Percentiles rank a stretch among this genome's conserved stretches.
Conservation (phyloP, 2,888 invertebrate species). For the Pilophorus perplexus region DNA sequence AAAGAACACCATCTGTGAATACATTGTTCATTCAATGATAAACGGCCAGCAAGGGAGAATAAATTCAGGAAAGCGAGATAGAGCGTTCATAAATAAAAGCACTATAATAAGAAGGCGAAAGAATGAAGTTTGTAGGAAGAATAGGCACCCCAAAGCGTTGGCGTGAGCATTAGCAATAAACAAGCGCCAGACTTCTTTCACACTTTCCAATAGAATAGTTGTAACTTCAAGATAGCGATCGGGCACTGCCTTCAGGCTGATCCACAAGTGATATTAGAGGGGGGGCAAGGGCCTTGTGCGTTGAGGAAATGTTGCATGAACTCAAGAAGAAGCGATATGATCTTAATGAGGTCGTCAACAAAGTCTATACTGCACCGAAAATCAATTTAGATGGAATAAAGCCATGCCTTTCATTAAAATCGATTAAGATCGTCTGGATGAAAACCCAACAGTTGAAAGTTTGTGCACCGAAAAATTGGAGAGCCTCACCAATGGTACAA, state of each 20-base stretch:
- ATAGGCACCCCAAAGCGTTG: conserved; percentile 33
- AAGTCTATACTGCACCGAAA: neutral
- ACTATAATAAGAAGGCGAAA: conserved; percentile 7
- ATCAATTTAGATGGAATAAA: too few relatives aligned
- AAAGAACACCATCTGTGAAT: too few relatives aligned
- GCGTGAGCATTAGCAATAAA: conserved; percentile 40
- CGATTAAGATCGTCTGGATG: too few relatives aligned
- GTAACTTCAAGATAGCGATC: conserved; percentile 8
- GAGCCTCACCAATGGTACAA: too few relatives aligned
- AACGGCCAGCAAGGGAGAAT: too few relatives aligned
- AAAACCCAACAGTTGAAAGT: too few relatives aligned
- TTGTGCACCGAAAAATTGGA: too few relatives aligned
- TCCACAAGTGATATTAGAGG: conserved; percentile 8
- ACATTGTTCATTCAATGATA: too few relatives aligned
- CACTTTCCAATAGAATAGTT: conserved; percentile 36
- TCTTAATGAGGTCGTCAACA: conserved; percentile 35
- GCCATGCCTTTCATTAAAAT: too few relatives aligned
- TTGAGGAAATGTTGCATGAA: conserved; percentile 7
- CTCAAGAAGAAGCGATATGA: conserved; percentile 9
- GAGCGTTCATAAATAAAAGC: conserved; percentile 10
- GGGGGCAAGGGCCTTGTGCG: neutral
- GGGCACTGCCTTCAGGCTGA: conserved; percentile 25
- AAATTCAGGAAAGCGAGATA: neutral
- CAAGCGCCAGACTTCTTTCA: conserved; percentile 23
- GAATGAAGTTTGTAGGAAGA: conserved; percentile 29